Conservation (phyloP, 2,888 invertebrate species). For the Volucella inflata region DNA sequence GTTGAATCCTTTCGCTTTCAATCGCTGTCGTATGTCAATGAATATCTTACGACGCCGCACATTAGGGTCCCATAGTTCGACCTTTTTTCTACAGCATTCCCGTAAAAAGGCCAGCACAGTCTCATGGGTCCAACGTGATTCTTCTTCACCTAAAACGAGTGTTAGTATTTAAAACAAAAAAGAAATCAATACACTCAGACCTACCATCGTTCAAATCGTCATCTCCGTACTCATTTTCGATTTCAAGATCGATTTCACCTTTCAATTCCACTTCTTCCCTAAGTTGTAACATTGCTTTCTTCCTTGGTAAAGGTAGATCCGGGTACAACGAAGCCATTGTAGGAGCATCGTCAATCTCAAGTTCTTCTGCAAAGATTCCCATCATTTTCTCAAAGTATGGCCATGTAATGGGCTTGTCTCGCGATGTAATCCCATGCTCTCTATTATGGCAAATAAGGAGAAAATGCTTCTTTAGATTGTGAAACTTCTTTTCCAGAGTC, state of each 20-base stretch:
- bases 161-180: not conserved
- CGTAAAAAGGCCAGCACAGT: constrained; percentile 25
- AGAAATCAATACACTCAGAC: not conserved
- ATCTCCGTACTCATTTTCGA: not conserved
- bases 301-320: constrained; percentile 18
- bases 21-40: constrained; percentile 13
- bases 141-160: not conserved
- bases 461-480: constrained; percentile 45
- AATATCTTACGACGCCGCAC: constrained; percentile 33
- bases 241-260: not conserved
- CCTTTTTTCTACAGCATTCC: constrained; percentile 29
- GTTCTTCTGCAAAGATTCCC: constrained; percentile 60
- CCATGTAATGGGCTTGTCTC: constrained; percentile 17
- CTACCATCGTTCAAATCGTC: constrained; percentile 3
- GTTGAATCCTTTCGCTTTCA: constrained; percentile 25
- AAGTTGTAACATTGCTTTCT: not conserved
- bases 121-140: constrained; percentile 39
- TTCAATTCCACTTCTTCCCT: not conserved
- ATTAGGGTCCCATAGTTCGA: constrained; percentile 29
- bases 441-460: constrained; percentile 5
- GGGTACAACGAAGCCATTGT: constrained; percentile 67
- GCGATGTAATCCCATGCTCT: not conserved
- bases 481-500: constrained; percentile 41
- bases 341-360: constrained; percentile 55
- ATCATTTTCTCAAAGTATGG: constrained; percentile 45